Percentiles rank a stretch among this genome's conserved stretches.
These are phyloP conservation scores for Discoglossus pictus DNA, from an alignment of 2,797 vertebrate genomes.

Conservation along the genomic window DNA sequence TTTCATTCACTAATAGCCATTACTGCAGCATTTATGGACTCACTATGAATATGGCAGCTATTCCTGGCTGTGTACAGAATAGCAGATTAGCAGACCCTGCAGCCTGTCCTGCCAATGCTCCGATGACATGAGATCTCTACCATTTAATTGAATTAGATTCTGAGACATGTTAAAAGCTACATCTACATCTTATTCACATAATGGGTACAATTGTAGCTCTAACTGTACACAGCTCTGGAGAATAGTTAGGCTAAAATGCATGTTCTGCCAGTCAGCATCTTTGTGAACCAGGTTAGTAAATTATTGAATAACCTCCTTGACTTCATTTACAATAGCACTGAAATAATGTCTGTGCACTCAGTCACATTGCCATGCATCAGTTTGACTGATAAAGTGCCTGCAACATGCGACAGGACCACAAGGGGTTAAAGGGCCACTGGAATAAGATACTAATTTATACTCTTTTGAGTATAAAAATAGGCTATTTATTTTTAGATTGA, in stretches of 20 bases:
- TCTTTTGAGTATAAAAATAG: too few relatives aligned
- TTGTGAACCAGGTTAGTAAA: neutral
- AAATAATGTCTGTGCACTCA: slow-evolving; percentile 1
- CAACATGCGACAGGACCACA: too few relatives aligned
- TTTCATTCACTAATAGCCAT: too few relatives aligned
- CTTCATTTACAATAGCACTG: neutral
- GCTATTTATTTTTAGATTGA: too few relatives aligned
- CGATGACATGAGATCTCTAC: neutral
- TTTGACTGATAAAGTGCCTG: too few relatives aligned
- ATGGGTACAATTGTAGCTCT: neutral
- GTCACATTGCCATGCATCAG: neutral
- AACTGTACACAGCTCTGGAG: slow-evolving; percentile 10
- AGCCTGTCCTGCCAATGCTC: slow-evolving; percentile 14
- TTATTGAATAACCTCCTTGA: slow-evolving; percentile 12
- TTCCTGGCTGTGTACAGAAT: too few relatives aligned
- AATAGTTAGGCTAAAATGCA: slow-evolving; percentile 37
- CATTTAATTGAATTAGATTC: slow-evolving; percentile 18
- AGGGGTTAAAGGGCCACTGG: too few relatives aligned
- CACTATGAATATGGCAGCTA: too few relatives aligned
- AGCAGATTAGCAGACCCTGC: slow-evolving; percentile 7
- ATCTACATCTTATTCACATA: slow-evolving; percentile 27
- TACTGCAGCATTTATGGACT: too few relatives aligned
- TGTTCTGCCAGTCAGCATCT: slow-evolving; percentile 23
- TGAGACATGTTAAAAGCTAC: neutral
- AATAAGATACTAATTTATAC: too few relatives aligned